Base-by-base conservation (phyloP, 2,113 vertebrate genomes). In the Phalacrocorax pelagicus region DNA sequence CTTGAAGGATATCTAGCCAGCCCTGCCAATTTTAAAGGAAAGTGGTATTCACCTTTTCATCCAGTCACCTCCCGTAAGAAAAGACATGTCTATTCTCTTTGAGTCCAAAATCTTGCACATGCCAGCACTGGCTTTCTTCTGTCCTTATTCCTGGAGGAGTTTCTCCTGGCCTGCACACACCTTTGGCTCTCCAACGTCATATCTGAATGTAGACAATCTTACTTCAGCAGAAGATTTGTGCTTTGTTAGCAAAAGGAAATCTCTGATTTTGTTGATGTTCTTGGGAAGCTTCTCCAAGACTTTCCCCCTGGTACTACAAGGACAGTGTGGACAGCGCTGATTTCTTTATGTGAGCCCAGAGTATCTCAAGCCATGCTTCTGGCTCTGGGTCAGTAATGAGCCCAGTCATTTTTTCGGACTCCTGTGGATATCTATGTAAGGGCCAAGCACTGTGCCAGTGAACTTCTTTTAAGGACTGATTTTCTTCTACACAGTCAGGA, bases 401-500 rank as follows among this genome's bases (percentile, higher is more conserved):
- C 69, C 47, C 44, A 72, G 57, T 73, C 42, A 72, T 87, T 91
- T 91, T 11, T 92, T 84, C 9, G 2, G 47, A 40, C 57, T 92
- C 42, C 81, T 32, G 26, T 59, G 93, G 84, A 54, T 75, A 84
- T 26, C 62, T 73, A 21, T 84, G 42, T 80, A 32, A 62, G 62
- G 80, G 89, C 73, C 66, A 70, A 95, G 54, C 70, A 69, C 27
- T 52, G 29, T 91, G 70, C 52, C 92, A 91, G 46, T 58, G 58
- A 92, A 61, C 58, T 92, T 95, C 83, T 74, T 92, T 93, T 88
- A 92, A 82, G 30, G 72, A 52, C 86, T 86, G 75, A 78, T 86
- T 93, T 91, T 89, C 83, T 90, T 81, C 83, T 63, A 26, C 58
- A 81, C 17, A 58, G 59, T 86, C 69, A 81, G 62, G 77, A 63